Base-by-base conservation (phyloP, 2,888 invertebrate genomes). In the Rotaria sp. region DNA sequence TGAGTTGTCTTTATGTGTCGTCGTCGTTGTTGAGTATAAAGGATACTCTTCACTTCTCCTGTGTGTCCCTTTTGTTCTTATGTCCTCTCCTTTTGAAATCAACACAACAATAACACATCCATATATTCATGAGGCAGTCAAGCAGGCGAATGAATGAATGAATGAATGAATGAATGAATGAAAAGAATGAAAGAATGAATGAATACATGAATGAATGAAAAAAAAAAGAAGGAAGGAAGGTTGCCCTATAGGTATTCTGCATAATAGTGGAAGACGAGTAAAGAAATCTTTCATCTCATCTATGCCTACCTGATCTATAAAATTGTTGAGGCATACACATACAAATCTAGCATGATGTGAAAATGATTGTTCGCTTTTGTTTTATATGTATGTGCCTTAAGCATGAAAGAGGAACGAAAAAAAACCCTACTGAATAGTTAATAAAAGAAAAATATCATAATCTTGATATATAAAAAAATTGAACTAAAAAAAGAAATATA, bases 121-220 rank as follows among this genome's bases (percentile, higher is more conserved):
- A 59, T 59, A 59, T 59, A 59, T 59, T 59, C 57, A 59, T 59
- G 57, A 59, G 26, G 57, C 57, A 59, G 57, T 84, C 84, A 84
- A 84, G 48, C 84, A 84, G 48, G 45, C 45, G 84, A 84, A 84
- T 48, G 45, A 84, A 84, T 84, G 84, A 84, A 84, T 84, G 84
- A 84, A 84, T 84, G 84, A 84, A 38, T 35, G n/a, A 38, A 80
- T 30, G n/a, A 30, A 84, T 8, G 75, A 75, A 75, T 75, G 75
- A 41, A 50, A 84, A 84, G 57, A 59, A 59, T 30, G 57, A 59
- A 59, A 30, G 57, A 59, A 55, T 55, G 80, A 30, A 84, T 84
- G 84, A 84, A 84, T 84, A 84, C 26, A 84, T 84, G 84, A 84
- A 84, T 84, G 38, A 84, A 80, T 80, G 75, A n/a, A 84, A 5